phyloP scores from a whole-genome alignment of 2,113 vertebrate genomes.

The Clupea harengus region DNA sequence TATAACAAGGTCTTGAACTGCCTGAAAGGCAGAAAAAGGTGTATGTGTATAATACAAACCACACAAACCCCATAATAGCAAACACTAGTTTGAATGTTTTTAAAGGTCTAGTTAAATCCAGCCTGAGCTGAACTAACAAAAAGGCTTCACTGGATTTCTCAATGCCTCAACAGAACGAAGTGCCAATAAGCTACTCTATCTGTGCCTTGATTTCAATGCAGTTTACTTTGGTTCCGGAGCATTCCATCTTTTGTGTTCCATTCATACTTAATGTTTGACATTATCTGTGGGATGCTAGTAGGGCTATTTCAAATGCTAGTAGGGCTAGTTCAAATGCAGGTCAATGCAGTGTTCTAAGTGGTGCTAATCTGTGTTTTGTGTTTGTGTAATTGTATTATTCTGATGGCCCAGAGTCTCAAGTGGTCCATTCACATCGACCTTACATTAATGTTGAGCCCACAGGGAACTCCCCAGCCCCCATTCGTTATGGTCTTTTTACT shows the following conservation, averaged over 20 bases:
- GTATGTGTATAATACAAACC: background rate
- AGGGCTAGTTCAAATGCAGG: background rate
- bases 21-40: background rate
- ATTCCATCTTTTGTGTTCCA: background rate
- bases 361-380: background rate
- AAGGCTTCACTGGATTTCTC: background rate
- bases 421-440: background rate
- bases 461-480: background rate
- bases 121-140: background rate
- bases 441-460: background rate
- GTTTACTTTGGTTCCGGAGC: background rate
- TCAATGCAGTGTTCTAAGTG: background rate
- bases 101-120: background rate
- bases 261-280: background rate
- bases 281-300: background rate
- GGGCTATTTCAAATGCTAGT: background rate
- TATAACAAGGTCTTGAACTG: background rate
- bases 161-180: background rate
- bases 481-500: background rate
- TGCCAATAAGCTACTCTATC: slow-evolving; percentile 19
- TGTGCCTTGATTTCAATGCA: slow-evolving; percentile 46
- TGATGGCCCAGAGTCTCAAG: background rate
- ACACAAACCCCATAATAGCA: background rate
- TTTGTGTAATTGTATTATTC: background rate
- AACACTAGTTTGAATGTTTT: slow-evolving; percentile 5